A percentile compares a stretch with the other conserved stretches of the same genome.
These are phyloP conservation scores for Dryobates pubescens DNA, from an alignment of 2,797 vertebrate genomes.

Conservation along the genomic window DNA sequence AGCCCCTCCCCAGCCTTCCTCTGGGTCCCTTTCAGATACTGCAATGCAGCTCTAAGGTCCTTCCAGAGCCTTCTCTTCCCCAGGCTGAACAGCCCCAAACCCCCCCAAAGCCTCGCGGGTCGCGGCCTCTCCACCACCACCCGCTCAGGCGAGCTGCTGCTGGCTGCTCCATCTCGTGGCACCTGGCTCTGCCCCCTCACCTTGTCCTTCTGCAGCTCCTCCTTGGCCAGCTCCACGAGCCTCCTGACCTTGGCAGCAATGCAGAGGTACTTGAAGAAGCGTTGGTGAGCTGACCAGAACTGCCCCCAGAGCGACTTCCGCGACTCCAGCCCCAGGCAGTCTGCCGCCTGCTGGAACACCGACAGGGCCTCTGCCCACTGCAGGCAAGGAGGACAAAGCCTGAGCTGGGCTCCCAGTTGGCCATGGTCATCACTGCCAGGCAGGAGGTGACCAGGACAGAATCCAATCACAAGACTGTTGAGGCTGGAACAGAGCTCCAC, in stretches of 20 bases:
- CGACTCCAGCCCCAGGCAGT: slow-evolving; percentile 90
- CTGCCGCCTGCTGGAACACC: slow-evolving; percentile 91
- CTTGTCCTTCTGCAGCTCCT: slow-evolving; percentile 90
- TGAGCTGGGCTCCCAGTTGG: background rate
- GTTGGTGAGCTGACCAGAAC: slow-evolving; percentile 98
- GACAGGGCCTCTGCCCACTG: slow-evolving; percentile 95
- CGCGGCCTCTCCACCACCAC: background rate
- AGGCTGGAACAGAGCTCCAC: too few relatives aligned
- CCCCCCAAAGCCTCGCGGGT: too few relatives aligned
- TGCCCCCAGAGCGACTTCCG: slow-evolving; percentile 98
- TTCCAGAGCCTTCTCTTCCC: too few relatives aligned
- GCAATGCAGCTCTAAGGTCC: too few relatives aligned
- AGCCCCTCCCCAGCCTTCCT: too few relatives aligned
- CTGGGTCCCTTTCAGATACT: too few relatives aligned
- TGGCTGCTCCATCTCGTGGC: background rate
- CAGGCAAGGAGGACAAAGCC: background rate
- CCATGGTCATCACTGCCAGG: background rate
- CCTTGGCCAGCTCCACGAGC: slow-evolving; percentile 90
- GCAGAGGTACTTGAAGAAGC: slow-evolving; percentile 99
- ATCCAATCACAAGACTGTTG: too few relatives aligned
- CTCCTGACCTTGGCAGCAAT: slow-evolving; percentile 95
- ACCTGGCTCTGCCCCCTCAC: slow-evolving; percentile 70
- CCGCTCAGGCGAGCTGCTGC: background rate
- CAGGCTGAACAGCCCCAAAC: background rate
- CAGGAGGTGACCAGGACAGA: background rate